A percentile compares a stretch with the other conserved stretches of the same genome.
These are phyloP conservation scores for Parapsyche elsis DNA, from an alignment of 1,140 invertebrate genomes.

Conservation along the genomic window DNA sequence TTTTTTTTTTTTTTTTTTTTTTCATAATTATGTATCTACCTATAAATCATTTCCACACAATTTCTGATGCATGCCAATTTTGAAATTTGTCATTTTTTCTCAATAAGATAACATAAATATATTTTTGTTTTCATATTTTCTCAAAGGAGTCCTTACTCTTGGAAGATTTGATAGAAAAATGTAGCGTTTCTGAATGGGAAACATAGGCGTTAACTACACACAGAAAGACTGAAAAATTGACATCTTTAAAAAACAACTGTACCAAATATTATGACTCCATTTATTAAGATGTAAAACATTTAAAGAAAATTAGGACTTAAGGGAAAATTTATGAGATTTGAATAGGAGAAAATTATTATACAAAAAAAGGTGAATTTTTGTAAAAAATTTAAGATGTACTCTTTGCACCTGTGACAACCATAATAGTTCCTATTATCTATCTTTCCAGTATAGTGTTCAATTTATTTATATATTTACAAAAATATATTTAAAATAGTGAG, in stretches of 20 bases:
- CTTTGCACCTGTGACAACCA: conserved; percentile 55
- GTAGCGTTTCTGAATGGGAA: conserved; percentile 54
- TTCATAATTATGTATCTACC: too few relatives aligned
- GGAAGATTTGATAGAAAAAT: conserved; percentile 41
- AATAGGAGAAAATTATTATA: conserved; percentile 55
- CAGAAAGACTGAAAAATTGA: conserved; percentile 56
- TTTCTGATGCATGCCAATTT: conserved; percentile 30
- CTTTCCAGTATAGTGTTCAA: conserved; percentile 56
- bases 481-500: conserved; percentile 53
- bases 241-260: conserved; percentile 53
- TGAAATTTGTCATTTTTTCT: conserved; percentile 27
- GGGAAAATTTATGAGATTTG: conserved; percentile 48
- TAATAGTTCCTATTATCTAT: conserved; percentile 56
- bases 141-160: conserved; percentile 45
- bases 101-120: conserved; percentile 26
- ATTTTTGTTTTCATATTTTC: conserved; percentile 37
- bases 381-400: conserved; percentile 48
- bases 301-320: conserved; percentile 50
- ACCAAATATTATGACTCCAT: conserved; percentile 57
- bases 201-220: conserved; percentile 55
- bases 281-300: conserved; percentile 49
- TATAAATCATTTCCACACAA: background rate
- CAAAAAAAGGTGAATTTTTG: conserved; percentile 51
- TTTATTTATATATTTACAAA: conserved; percentile 54
- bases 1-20: too few relatives aligned